phyloP scores from a whole-genome alignment of 2,113 vertebrate genomes.

The Phalacrocorax pelagicus region DNA sequence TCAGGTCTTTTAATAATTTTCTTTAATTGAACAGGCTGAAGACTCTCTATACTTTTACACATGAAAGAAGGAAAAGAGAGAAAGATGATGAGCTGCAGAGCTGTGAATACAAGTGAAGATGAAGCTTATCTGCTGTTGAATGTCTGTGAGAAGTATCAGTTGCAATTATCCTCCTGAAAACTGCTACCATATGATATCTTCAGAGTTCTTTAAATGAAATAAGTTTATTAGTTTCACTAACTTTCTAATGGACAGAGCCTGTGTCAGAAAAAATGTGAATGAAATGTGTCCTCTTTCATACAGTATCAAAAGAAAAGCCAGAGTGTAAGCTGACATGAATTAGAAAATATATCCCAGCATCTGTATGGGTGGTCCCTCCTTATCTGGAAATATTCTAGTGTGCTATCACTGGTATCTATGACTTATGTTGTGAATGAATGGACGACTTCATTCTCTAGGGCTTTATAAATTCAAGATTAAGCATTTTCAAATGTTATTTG shows the following conservation, averaged over 20 bases:
- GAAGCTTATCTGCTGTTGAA: neutral
- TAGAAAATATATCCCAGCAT: neutral
- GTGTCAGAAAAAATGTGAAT: neutral
- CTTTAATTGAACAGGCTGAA: neutral
- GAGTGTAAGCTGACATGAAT: neutral
- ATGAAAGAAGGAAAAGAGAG: neutral
- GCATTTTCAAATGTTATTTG: neutral
- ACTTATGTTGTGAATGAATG: neutral
- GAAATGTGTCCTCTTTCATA: fast-evolving
- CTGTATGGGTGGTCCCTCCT: neutral
- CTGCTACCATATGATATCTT: neutral
- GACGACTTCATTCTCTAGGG: neutral
- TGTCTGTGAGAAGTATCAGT: neutral
- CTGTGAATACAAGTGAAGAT: neutral
- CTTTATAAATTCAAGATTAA: neutral
- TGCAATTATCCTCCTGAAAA: neutral
- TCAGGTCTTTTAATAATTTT: neutral
- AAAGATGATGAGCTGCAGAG: neutral
- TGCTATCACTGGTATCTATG: neutral
- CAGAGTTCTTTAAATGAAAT: neutral
- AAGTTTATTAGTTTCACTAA: neutral
- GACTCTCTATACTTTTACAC: neutral
- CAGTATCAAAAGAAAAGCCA: neutral
- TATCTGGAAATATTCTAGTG: neutral
- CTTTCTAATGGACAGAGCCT: neutral